Evolutionary conservation across 2,113 vertebrate species (phyloP).

Genomic region (Cepphus grylle): DNA sequence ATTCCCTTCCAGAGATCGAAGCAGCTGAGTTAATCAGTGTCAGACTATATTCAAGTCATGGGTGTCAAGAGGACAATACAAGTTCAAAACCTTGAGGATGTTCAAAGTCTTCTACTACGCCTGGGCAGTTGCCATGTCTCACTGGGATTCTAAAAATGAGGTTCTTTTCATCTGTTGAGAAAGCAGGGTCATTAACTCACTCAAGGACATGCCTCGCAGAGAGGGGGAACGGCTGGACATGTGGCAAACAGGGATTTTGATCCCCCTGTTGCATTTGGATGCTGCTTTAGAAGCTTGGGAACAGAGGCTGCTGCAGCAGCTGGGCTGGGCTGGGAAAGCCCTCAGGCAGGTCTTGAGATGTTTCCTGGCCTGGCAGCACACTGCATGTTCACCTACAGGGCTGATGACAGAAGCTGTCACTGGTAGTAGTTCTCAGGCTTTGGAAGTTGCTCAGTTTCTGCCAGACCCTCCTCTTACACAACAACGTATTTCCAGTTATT

Average conservation of each 20-base stretch:
- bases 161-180: background rate
- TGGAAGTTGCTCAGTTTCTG: background rate
- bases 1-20: constrained; percentile 46
- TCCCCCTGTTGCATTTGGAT: background rate
- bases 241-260: background rate
- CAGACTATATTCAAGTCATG: background rate
- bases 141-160: background rate
- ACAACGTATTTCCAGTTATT: background rate
- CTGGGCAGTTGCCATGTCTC: background rate
- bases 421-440: background rate
- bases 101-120: constrained; percentile 22
- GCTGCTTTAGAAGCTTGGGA: background rate
- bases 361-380: background rate
- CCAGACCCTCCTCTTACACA: background rate
- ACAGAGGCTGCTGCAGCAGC: background rate
- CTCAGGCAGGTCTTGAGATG: background rate
- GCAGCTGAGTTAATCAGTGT: constrained; percentile 55
- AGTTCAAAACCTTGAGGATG: constrained; percentile 40
- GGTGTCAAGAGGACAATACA: constrained; percentile 21
- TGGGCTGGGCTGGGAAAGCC: background rate
- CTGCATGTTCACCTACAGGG: background rate
- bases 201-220: background rate
- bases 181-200: background rate
- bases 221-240: background rate
- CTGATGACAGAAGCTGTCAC: background rate